These are phyloP conservation scores for Palaemon carinicauda DNA, from an alignment of 1,140 invertebrate genomes.

Conservation along the genomic window DNA sequence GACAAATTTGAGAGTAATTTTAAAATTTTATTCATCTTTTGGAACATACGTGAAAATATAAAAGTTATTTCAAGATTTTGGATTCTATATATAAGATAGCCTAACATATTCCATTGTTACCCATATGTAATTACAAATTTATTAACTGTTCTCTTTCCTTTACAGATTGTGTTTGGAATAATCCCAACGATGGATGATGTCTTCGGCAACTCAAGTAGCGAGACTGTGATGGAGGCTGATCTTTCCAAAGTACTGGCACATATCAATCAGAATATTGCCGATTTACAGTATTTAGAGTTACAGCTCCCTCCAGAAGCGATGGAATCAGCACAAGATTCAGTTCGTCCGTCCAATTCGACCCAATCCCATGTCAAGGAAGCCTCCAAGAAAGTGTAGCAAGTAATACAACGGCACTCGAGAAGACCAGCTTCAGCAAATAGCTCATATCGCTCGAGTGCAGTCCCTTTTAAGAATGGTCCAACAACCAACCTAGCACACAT, in stretches of 20 bases:
- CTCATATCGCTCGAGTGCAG: background rate
- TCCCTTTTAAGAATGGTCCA: background rate
- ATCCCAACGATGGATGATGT: conserved; percentile 49
- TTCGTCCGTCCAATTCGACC: too few species aligned
- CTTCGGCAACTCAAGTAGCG: conserved; percentile 58
- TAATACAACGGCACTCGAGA: too few species aligned
- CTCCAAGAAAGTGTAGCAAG: too few species aligned
- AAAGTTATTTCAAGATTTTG: too few species aligned
- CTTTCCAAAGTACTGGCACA: conserved; percentile 10
- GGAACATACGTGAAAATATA: too few species aligned
- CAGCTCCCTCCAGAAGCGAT: background rate
- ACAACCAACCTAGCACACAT: conserved; percentile 24
- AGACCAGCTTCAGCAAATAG: background rate
- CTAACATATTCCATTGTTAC: too few species aligned
- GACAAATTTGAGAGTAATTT: too few species aligned
- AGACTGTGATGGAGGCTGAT: conserved; percentile 56
- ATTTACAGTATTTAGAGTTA: conserved; percentile 11
- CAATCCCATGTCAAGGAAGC: too few species aligned
- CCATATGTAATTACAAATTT: background rate
- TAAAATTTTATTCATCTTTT: too few species aligned
- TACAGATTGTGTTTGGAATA: background rate
- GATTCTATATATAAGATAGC: too few species aligned
- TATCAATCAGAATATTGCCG: conserved; percentile 20
- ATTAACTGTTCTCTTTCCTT: background rate
- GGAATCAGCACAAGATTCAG: too few species aligned